These are phyloP conservation scores for Camponotus vicinus DNA, from an alignment of 1,140 invertebrate species.

Conservation along the genomic window DNA sequence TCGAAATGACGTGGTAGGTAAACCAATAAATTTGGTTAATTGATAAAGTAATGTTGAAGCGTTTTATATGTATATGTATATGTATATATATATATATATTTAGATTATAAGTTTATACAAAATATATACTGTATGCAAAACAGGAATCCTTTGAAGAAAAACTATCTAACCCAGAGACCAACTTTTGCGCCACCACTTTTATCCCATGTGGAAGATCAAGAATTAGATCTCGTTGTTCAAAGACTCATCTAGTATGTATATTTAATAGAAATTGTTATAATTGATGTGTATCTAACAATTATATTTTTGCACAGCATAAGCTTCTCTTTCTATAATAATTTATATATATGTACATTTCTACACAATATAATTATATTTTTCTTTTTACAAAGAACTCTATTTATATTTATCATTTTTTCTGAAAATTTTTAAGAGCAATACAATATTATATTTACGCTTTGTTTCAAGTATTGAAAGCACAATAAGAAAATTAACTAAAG, in stretches of 20 bases:
- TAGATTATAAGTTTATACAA: not conserved
- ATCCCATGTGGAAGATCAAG: constrained; percentile 79
- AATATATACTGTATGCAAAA: not conserved
- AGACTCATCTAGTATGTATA: constrained; percentile 81
- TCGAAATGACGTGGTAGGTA: constrained; percentile 73
- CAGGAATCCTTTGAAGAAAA: constrained; percentile 81
- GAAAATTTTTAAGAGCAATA: constrained; percentile 11
- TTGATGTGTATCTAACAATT: not conserved
- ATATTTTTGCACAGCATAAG: not conserved
- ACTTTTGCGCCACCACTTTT: constrained; percentile 80
- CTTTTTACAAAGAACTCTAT: not conserved
- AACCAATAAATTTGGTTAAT: not conserved
- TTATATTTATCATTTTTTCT: not conserved
- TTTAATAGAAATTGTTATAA: not conserved
- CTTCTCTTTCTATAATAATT: constrained; percentile 17
- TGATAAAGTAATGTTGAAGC: not conserved
- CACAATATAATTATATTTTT: not conserved
- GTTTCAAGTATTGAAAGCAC: constrained; percentile 80
- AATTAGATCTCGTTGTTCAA: constrained; percentile 81
- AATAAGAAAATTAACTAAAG: constrained; percentile 82
- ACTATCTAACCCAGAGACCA: constrained; percentile 78
- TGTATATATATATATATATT: not conserved
- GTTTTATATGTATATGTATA: not conserved
- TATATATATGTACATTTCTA: not conserved
- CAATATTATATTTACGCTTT: constrained; percentile 43